Percentiles rank a stretch among this genome's conserved stretches.
phyloP scores from a whole-genome alignment of 2,888 invertebrate species.

The Dendrolimus houi region DNA sequence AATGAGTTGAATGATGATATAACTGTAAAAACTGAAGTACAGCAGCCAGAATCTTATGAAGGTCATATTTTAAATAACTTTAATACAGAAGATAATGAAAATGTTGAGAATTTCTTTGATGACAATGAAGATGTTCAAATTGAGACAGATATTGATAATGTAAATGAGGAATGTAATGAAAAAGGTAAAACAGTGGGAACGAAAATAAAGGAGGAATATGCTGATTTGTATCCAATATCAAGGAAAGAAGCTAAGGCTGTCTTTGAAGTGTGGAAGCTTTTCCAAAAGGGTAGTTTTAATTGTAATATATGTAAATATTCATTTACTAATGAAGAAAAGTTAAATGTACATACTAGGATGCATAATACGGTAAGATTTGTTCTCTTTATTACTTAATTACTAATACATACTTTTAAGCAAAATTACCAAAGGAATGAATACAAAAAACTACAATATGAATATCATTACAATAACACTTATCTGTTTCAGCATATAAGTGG shows the following conservation, averaged over 20 bases:
- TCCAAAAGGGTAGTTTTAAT: slow-evolving; percentile 34
- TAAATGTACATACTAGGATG: slow-evolving; percentile 48
- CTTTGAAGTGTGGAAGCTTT: slow-evolving; percentile 44
- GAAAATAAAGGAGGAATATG: slow-evolving; percentile 53
- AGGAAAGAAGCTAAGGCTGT: slow-evolving; percentile 53
- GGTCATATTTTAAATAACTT: slow-evolving; percentile 1
- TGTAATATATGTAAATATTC: slow-evolving; percentile 46
- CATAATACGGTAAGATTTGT: slow-evolving; percentile 48
- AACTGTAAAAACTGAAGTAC: slow-evolving; percentile 15
- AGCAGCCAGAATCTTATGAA: slow-evolving; percentile 5
- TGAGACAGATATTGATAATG: slow-evolving; percentile 4
- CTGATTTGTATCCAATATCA: slow-evolving; percentile 45
- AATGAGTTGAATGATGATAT: slow-evolving; percentile 14
- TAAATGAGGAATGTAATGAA: slow-evolving; percentile 14
- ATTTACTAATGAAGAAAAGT: slow-evolving; percentile 36
- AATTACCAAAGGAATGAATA: no score
- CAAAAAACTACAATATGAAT: no score
- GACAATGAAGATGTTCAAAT: slow-evolving; percentile 12
- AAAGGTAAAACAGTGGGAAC: slow-evolving; percentile 7
- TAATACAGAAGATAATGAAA: slow-evolving; percentile 10
- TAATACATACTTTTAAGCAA: no score
- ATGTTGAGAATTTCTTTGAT: slow-evolving; percentile 19
- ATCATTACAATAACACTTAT: not conserved
- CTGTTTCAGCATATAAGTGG: slow-evolving; percentile 52
- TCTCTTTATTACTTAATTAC: no score